These are phyloP conservation scores for Archocentrus centrarchus DNA, from an alignment of 2,113 vertebrate species.

Conservation along the genomic window DNA sequence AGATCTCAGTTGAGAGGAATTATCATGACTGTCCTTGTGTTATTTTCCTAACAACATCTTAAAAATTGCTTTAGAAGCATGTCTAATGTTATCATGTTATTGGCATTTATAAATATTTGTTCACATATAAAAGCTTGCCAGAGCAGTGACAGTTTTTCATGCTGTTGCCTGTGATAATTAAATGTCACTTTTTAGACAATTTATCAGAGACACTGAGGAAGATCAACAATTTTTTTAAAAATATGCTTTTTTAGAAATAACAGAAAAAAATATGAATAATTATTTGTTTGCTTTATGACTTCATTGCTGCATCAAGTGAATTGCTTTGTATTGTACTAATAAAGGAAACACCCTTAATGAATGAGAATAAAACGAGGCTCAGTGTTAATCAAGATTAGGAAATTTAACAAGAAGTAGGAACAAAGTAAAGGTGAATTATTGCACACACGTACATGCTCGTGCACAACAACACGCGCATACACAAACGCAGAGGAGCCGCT, in stretches of 20 bases:
- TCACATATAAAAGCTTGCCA: accelerated
- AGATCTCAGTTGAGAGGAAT: neutral
- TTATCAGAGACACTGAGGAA: neutral
- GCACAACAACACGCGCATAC: neutral
- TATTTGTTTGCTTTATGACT: neutral
- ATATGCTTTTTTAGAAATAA: neutral
- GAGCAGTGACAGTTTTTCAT: neutral
- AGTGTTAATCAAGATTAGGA: conserved; percentile 28
- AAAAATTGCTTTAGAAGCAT: neutral
- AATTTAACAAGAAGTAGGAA: conserved; percentile 21
- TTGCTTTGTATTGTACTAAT: neutral
- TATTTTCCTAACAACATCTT: neutral
- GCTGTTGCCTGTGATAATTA: neutral
- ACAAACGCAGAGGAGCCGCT: conserved; percentile 33
- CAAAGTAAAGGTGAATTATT: conserved; percentile 41
- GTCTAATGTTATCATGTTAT: accelerated
- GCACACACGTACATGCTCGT: neutral
- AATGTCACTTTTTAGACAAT: neutral
- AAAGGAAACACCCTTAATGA: conserved; percentile 16
- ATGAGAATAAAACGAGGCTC: conserved; percentile 16
- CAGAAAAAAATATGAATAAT: neutral
- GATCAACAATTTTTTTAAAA: accelerated
- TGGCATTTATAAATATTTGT: neutral
- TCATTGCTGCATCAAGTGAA: neutral
- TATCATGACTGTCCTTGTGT: neutral